Conservation (phyloP, 2,113 vertebrate genomes). For the Sarotherodon lohbergeri region DNA sequence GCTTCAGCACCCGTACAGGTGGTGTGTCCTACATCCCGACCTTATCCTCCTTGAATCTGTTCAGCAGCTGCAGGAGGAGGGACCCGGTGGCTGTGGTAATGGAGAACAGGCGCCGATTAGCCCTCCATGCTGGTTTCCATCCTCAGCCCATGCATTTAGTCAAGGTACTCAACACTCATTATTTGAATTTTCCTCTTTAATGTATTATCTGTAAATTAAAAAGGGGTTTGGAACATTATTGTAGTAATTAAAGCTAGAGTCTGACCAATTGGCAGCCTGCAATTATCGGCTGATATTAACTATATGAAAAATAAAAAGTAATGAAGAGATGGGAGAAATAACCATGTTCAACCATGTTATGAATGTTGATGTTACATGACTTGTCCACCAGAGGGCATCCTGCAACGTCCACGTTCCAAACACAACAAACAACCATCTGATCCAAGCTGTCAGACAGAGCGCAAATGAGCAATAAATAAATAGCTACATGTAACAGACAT, state of each 20-base stretch:
- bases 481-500: neutral
- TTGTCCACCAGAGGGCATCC: neutral
- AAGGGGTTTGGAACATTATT: neutral
- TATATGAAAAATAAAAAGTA: neutral
- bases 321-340: neutral
- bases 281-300: neutral
- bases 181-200: neutral
- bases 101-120: slow-evolving; percentile 85
- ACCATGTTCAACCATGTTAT: neutral
- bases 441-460: neutral
- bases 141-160: slow-evolving; percentile 71
- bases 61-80: slow-evolving; percentile 81
- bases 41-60: slow-evolving; percentile 88
- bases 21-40: slow-evolving; percentile 85
- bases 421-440: neutral
- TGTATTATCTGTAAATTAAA: neutral
- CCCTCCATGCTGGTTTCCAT: slow-evolving; percentile 79
- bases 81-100: slow-evolving; percentile 79
- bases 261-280: neutral
- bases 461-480: neutral
- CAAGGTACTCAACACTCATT: slow-evolving; percentile 71
- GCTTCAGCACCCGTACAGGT: slow-evolving; percentile 87
- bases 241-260: neutral
- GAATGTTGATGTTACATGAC: neutral
- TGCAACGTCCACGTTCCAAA: neutral